phyloP scores from a whole-genome alignment of 1,140 invertebrate genomes.

The Caerostris darwini region DNA sequence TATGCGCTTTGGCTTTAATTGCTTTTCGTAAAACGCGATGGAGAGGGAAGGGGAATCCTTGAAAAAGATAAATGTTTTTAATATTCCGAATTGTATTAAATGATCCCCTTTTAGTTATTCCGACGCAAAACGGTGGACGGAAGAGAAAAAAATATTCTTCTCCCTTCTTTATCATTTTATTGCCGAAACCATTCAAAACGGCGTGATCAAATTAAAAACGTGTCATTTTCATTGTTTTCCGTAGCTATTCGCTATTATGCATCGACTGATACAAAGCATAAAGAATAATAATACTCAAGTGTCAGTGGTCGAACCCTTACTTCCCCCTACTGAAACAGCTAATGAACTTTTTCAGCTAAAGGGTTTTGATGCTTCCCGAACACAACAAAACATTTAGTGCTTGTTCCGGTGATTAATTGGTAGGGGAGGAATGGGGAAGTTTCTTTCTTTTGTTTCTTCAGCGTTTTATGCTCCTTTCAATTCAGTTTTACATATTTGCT shows the following conservation, averaged over 20 bases:
- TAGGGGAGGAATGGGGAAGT: not conserved
- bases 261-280: conserved; percentile 1
- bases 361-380: conserved; percentile 44
- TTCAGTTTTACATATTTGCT: conserved; percentile 18
- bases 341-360: conserved; percentile 68
- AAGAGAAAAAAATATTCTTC: not conserved
- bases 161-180: conserved; percentile 44
- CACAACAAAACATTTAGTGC: conserved; percentile 59
- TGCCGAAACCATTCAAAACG: conserved; percentile 43
- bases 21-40: conserved; percentile 34
- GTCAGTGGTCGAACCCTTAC: not conserved
- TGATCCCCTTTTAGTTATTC: not conserved
- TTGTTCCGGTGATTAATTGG: conserved; percentile 61
- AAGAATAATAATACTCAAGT: conserved; percentile 56
- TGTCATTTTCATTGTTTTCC: conserved; percentile 66
- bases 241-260: conserved; percentile 43
- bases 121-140: not conserved
- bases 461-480: conserved; percentile 2
- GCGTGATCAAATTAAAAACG: conserved; percentile 71
- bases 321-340: conserved; percentile 25
- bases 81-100: conserved; percentile 71
- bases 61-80: conserved; percentile 76
- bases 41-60: conserved; percentile 1
- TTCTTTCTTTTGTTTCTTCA: not conserved
- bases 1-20: conserved; percentile 60